These are phyloP conservation scores for Marmota flaviventris DNA, from an alignment of 2,113 vertebrate species.

Conservation along the genomic window DNA sequence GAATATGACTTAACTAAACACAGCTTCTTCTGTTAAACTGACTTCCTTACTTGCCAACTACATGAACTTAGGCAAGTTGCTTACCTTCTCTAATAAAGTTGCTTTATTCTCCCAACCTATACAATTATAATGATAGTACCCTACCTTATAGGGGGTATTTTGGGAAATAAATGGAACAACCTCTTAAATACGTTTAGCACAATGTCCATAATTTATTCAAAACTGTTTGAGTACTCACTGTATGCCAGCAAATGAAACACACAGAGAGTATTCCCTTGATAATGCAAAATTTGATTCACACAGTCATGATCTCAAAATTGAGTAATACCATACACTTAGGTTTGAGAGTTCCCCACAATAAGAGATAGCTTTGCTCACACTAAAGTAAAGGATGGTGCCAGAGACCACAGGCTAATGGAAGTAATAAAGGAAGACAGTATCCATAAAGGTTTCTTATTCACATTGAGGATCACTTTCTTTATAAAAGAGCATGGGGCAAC, in stretches of 20 bases:
- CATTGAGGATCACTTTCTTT: constrained; percentile 37
- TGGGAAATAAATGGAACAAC: not conserved
- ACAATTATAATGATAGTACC: not conserved
- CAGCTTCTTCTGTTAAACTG: constrained; percentile 15
- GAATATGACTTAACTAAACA: not conserved
- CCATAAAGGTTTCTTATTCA: constrained; percentile 14
- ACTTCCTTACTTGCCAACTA: not conserved
- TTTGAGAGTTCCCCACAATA: not conserved
- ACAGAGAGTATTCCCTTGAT: not conserved
- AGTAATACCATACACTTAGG: not conserved
- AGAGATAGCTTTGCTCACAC: constrained; percentile 2
- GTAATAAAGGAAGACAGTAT: not conserved
- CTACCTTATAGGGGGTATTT: not conserved
- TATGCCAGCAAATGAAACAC: not conserved
- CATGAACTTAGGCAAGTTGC: not conserved
- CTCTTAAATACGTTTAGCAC: constrained; percentile 21
- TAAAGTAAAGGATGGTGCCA: not conserved
- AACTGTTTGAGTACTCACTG: not conserved
- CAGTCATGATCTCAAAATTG: constrained; percentile 43
- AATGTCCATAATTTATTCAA: not conserved
- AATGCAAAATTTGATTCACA: constrained; percentile 47
- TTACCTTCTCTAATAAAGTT: not conserved
- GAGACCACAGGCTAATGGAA: not conserved
- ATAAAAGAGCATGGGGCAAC: not conserved
- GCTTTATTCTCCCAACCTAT: not conserved